Base-by-base conservation (phyloP, 2,113 vertebrate genomes). In the Chloropsis cyanopogon region DNA sequence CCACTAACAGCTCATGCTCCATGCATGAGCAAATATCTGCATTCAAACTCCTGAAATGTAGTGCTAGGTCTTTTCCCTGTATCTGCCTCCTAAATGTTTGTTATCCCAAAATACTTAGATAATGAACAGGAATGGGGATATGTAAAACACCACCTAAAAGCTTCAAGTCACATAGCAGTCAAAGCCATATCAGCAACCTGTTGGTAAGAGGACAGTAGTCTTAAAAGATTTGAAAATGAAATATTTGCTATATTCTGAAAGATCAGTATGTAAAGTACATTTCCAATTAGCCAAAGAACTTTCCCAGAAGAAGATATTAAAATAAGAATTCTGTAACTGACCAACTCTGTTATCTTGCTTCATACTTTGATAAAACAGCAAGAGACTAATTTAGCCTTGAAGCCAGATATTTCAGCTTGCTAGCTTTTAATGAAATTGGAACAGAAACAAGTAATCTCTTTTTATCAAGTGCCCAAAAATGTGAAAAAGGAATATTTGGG, bases 311-410 rank as follows among this genome's bases (percentile, higher is more conserved):
- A 88, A 44, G 22, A 84, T 72, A 86, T 75, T 95, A 93, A 95
- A 95, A 69, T 73, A 81, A 81, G 25, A 83, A 64, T 86, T 96
- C 28, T 92, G 60, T 86, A 83, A 88, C 90, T 96, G 90, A 94
- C 64, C 92, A 86, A 37, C 56, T 91, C 57, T 83, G 39, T 86
- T 92, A 81, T 90, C 90, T 83, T 86, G 33, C 64, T 95, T 88
- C 52, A 49, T 94, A 92, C 70, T 94, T 88, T 54, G 49, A 81
- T 86, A 88, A 95, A 94, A 90, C 85, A 93, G 88, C 92, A 78
- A 93, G 85, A 95, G 88, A 92, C 71, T 94, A 94, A 96, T 94
- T 95, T 90, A 93, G 60, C 80, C 71, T 78, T 78, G 71, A 57
- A 92, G 88, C 85, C 60, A 81, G 52, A 73, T 83, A 59, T 86